phyloP scores from a whole-genome alignment of 2,113 vertebrate genomes.

The Triplophysa tibetana region DNA sequence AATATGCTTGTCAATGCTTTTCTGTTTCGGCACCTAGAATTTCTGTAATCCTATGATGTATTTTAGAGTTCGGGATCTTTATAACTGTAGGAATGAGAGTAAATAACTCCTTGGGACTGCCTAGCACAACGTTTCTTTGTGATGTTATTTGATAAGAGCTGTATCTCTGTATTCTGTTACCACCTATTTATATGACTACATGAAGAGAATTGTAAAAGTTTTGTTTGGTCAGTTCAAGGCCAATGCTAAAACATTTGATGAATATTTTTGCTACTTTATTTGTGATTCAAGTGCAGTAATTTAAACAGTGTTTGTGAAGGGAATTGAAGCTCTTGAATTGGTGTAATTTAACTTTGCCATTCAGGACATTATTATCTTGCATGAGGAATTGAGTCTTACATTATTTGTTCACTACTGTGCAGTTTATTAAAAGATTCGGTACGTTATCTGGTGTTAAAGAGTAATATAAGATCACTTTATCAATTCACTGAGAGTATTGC shows the following conservation, averaged over 20 bases:
- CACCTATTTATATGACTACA: constrained; percentile 37
- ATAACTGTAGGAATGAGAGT: neutral
- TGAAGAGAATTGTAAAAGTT: constrained; percentile 29
- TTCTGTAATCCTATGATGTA: too few species aligned
- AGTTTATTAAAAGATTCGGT: neutral
- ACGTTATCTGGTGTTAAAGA: neutral
- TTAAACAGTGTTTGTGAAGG: neutral
- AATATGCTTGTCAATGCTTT: too few species aligned
- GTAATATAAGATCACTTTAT: neutral
- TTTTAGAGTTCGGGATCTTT: neutral
- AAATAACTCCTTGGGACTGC: neutral
- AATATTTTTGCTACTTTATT: neutral
- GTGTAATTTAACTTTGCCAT: neutral
- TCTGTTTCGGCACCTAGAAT: too few species aligned
- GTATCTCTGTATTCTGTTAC: constrained; percentile 25
- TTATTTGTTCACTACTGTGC: neutral
- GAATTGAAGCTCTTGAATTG: neutral
- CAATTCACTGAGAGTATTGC: neutral
- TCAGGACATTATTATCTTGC: neutral
- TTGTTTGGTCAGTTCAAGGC: constrained; percentile 16
- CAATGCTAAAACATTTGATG: neutral
- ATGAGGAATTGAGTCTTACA: neutral
- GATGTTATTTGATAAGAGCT: constrained; percentile 43
- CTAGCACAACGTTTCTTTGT: neutral
- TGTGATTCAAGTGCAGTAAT: constrained; percentile 3